These are phyloP conservation scores for Galeopterus variegatus DNA, from an alignment of 2,113 vertebrate species.

Conservation along the genomic window DNA sequence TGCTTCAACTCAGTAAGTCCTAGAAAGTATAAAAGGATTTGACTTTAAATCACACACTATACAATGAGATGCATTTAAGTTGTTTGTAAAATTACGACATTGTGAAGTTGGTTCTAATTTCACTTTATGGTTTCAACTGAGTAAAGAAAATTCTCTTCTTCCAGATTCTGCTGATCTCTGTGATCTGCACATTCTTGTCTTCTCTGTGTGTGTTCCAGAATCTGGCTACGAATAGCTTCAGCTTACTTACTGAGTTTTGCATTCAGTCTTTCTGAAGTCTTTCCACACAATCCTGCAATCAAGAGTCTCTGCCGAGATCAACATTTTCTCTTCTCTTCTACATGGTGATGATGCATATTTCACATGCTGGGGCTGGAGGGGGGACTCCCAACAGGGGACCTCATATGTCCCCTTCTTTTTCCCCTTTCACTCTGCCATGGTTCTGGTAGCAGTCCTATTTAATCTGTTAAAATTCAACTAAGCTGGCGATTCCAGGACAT, in stretches of 20 bases:
- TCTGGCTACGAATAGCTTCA: accelerated
- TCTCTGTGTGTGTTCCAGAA: background rate
- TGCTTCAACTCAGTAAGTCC: background rate
- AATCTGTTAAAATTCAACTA: background rate
- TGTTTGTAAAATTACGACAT: background rate
- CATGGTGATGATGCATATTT: no score
- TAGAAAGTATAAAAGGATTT: background rate
- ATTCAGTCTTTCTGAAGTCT: background rate
- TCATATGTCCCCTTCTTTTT: background rate
- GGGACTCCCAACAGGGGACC: no score
- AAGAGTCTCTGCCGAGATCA: background rate
- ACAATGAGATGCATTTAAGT: background rate
- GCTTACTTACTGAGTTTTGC: background rate
- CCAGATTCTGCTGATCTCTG: background rate
- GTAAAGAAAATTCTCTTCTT: background rate
- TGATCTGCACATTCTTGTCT: background rate
- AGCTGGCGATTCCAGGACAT: background rate
- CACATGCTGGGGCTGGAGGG: no score
- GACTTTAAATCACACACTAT: background rate
- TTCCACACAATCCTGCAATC: background rate
- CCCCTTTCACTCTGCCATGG: background rate
- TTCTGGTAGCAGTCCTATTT: background rate
- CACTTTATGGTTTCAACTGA: background rate
- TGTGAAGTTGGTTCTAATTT: background rate
- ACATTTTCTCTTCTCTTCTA: background rate